Base-by-base conservation (phyloP, 2,888 invertebrate species). In the Epinotia bilunana region DNA sequence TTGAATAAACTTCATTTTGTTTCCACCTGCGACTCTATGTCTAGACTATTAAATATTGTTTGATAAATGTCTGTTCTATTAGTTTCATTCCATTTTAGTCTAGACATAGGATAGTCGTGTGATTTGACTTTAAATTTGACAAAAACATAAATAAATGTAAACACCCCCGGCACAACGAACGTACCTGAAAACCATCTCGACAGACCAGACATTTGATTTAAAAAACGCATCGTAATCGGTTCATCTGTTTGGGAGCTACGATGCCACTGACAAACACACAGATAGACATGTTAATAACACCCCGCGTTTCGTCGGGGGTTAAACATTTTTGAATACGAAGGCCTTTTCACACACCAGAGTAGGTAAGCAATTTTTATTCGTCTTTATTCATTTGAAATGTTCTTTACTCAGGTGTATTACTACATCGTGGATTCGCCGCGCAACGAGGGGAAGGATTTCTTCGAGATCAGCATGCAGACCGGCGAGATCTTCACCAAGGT, bases 401-500 rank as follows among this genome's bases (percentile, higher is more conserved):
- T 82, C 83, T 86, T 81, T 80, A 80, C 77, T 92, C 33, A 98
- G 98, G 98, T 98, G 85, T 98, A 97, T 90, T 99, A 99, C 91
- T 98, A 97, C 90, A 97, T 99, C 82, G 98, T 98, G 81, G 97
- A 98, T 87, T 98, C 98, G 74, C 96, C 97, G 61, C 96, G 98
- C 78, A 98, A 98, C 90, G 98, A 98, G 89, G 98, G 98, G 81
- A 98, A 98, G 91, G 98, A 98, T 90, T 98, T 97, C 94, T 99
- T 99, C 94, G 98, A 98, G 94, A 99, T 99, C 91, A 98, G 99
- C 94, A 96, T 97, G 90, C 97, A 98, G 91, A 98, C 98, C 46
- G 99, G 99, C 28, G 98, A 98, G 91, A 97, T 99, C 87, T 98
- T 97, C 94, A 99, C 99, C 60, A 98, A 98, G 92, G 95, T 98